These are phyloP conservation scores for Stegastes partitus DNA, from an alignment of 2,113 vertebrate species.

Conservation along the genomic window DNA sequence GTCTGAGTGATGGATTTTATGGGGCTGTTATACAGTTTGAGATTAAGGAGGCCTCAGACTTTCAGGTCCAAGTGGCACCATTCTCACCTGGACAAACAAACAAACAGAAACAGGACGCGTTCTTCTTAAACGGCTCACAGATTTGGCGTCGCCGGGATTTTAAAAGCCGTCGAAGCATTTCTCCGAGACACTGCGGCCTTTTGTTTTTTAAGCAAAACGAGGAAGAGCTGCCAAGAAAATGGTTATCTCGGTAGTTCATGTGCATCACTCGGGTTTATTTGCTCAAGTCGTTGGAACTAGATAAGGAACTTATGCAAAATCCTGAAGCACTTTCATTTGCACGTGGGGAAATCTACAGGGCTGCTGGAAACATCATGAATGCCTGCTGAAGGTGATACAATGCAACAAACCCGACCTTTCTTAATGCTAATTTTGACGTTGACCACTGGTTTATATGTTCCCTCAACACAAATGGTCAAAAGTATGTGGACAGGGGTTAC, in stretches of 20 bases:
- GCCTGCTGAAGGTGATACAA: background rate
- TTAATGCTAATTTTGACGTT: background rate
- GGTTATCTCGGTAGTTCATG: background rate
- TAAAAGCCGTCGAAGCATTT: conserved; percentile 28
- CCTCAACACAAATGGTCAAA: too few species aligned
- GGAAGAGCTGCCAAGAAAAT: background rate
- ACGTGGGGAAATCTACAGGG: background rate
- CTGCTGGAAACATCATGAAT: too few species aligned
- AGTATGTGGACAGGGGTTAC: too few species aligned
- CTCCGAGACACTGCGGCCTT: conserved; percentile 2
- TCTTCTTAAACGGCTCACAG: background rate
- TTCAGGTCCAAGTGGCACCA: background rate
- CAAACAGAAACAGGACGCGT: background rate
- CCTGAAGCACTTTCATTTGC: background rate
- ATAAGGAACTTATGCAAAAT: background rate
- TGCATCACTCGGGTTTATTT: background rate
- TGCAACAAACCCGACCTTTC: too few species aligned
- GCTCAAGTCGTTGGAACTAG: conserved; percentile 3
- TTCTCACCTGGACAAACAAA: conserved; percentile 12
- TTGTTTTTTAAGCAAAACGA: conserved; percentile 9
- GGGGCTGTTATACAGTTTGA: background rate
- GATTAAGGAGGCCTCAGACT: background rate
- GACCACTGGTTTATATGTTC: too few species aligned
- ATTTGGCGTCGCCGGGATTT: background rate
- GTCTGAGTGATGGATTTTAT: conserved; percentile 33